A percentile compares a stretch with the other conserved stretches of the same genome.
Conservation (phyloP, 1,140 invertebrate genomes). For the Drosophila ohnishii region DNA sequence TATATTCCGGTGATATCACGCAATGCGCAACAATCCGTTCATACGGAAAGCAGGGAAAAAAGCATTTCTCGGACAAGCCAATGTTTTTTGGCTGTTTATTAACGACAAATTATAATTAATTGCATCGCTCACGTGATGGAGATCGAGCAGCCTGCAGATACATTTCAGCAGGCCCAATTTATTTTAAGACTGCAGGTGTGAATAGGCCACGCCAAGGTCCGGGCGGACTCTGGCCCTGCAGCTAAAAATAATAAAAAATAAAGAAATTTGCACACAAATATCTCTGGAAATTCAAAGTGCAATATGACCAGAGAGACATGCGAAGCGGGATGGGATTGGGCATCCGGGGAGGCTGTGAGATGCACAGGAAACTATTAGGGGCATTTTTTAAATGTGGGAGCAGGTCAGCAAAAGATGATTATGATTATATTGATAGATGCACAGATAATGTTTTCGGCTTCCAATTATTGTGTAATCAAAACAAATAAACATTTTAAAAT, state of each 20-base stretch:
- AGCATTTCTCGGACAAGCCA: not conserved
- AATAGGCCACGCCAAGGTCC: constrained; percentile 60
- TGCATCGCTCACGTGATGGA: constrained; percentile 78
- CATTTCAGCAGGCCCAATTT: constrained; percentile 78
- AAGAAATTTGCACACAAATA: constrained; percentile 36
- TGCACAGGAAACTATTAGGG: constrained; percentile 1
- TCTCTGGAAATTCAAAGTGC: constrained; percentile 38
- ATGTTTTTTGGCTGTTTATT: constrained; percentile 58
- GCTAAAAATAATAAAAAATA: constrained; percentile 6
- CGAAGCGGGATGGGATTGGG: constrained; percentile 24
- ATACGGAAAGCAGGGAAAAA: constrained; percentile 8
- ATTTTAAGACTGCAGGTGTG: constrained; percentile 71
- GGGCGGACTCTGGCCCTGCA: constrained; percentile 23
- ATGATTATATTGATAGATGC: no score
- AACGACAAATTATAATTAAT: constrained; percentile 82
- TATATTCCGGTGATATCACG: constrained; percentile 36
- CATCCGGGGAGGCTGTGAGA: constrained; percentile 1
- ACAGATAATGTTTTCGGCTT: not conserved
- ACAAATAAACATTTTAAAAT: not conserved
- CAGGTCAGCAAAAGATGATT: not conserved
- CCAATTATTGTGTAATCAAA: not conserved
- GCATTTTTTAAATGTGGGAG: not conserved
- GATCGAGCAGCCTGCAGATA: constrained; percentile 74
- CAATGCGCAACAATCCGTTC: constrained; percentile 18
- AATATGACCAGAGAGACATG: constrained; percentile 41